These are phyloP conservation scores for Dysmachus trigonus DNA, from an alignment of 2,888 invertebrate species.

Conservation along the genomic window DNA sequence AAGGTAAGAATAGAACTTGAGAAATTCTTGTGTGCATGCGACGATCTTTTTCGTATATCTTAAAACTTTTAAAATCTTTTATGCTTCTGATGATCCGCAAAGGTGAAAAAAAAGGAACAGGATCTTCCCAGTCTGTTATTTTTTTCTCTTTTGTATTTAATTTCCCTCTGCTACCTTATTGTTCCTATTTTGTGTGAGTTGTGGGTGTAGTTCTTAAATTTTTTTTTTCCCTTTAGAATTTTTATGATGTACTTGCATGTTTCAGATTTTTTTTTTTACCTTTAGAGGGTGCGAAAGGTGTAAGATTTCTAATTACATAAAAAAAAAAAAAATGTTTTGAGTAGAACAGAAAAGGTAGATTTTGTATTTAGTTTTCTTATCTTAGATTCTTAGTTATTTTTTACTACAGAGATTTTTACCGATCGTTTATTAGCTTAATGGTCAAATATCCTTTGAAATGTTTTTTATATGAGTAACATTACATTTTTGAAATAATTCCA, in stretches of 20 bases:
- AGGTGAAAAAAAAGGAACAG: not conserved
- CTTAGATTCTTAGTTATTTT: not conserved
- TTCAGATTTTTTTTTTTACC: not conserved
- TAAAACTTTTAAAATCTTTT: not conserved
- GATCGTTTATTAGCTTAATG: not conserved
- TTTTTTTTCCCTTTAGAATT: not conserved
- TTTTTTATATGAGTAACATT: not conserved
- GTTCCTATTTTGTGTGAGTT: not conserved
- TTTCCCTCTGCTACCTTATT: not conserved
- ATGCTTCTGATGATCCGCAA: not conserved
- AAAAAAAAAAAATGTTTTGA: not conserved
- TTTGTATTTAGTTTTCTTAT: no score
- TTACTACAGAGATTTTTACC: not conserved
- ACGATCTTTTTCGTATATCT: not conserved
- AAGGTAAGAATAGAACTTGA: not conserved
- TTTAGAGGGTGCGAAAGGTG: not conserved
- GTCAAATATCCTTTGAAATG: not conserved
- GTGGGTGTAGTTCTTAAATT: not conserved
- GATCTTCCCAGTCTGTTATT: not conserved
- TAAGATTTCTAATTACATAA: not conserved
- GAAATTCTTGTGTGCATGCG: not conserved
- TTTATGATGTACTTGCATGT: not conserved
- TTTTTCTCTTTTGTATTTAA: not conserved
- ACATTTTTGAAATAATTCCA: no score
- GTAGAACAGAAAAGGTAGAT: not conserved